phyloP scores from a whole-genome alignment of 1,140 invertebrate genomes.

The Ceratitis capitata region DNA sequence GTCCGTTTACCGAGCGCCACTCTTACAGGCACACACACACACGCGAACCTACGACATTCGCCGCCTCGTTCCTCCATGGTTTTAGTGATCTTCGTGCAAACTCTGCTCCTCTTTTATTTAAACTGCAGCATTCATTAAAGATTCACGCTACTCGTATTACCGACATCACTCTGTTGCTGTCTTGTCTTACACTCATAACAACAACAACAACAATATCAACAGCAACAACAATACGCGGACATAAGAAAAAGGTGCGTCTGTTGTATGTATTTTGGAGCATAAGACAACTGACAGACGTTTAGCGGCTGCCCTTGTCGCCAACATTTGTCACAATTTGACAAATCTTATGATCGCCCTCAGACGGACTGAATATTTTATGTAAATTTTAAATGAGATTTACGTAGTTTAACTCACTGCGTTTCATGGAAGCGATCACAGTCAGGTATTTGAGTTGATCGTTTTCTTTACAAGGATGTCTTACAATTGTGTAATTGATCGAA shows the following conservation, averaged over 20 bases:
- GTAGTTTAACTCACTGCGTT: too few relatives aligned
- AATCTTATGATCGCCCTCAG: slow-evolving; percentile 6
- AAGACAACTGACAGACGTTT: not conserved
- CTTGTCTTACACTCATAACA: not conserved
- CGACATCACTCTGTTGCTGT: not conserved
- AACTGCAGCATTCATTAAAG: not conserved
- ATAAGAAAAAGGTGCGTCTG: not conserved
- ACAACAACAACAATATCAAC: not conserved
- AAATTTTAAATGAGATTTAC: not conserved
- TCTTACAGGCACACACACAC: not conserved
- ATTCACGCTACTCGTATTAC: not conserved
- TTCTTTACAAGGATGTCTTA: too few relatives aligned
- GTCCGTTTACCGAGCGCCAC: not conserved
- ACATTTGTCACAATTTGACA: slow-evolving; percentile 43
- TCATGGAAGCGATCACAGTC: too few relatives aligned
- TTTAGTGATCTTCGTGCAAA: too few relatives aligned
- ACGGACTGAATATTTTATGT: not conserved
- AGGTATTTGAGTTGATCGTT: too few relatives aligned
- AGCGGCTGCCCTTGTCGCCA: not conserved
- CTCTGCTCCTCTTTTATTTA: slow-evolving; percentile 41
- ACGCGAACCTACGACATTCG: too few relatives aligned
- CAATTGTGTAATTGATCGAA: too few relatives aligned
- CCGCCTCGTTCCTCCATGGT: too few relatives aligned
- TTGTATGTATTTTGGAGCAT: too few relatives aligned
- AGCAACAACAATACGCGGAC: too few relatives aligned